phyloP scores from a whole-genome alignment of 2,113 vertebrate species.

The Corapipo altera region DNA sequence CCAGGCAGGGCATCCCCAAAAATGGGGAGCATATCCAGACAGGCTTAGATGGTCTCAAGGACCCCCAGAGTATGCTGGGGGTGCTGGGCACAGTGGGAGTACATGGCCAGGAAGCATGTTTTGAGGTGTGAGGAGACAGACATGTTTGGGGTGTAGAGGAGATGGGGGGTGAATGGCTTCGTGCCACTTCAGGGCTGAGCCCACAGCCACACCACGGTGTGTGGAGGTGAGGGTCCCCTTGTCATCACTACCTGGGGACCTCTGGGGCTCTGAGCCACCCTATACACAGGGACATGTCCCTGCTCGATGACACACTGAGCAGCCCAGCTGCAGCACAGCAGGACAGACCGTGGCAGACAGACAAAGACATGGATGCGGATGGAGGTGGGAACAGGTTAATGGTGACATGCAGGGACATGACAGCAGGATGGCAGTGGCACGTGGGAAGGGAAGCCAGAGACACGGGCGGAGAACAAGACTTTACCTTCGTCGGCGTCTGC shows the following conservation, averaged over 20 bases:
- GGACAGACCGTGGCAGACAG: background rate
- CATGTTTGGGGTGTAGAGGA: background rate
- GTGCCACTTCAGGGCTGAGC: background rate
- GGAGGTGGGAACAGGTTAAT: background rate
- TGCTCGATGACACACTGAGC: background rate
- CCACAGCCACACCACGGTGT: background rate
- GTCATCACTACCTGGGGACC: background rate
- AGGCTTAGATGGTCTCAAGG: background rate
- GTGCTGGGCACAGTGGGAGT: background rate
- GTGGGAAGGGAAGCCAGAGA: background rate
- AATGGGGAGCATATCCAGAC: rapidly evolving
- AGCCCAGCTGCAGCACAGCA: rapidly evolving
- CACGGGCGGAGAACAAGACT: background rate
- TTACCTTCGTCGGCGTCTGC: constrained; percentile 96
- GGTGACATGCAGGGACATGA: background rate
- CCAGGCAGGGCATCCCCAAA: background rate
- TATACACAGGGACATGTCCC: rapidly evolving
- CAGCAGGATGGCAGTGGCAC: rapidly evolving
- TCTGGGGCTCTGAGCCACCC: background rate
- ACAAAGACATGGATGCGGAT: background rate
- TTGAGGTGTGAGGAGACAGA: background rate
- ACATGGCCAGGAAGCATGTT: rapidly evolving
- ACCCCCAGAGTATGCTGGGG: background rate
- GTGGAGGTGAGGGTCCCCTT: rapidly evolving
- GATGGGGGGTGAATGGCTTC: rapidly evolving